Conservation (phyloP, 2,797 vertebrate species). For the Coregonus ussuriensis region DNA sequence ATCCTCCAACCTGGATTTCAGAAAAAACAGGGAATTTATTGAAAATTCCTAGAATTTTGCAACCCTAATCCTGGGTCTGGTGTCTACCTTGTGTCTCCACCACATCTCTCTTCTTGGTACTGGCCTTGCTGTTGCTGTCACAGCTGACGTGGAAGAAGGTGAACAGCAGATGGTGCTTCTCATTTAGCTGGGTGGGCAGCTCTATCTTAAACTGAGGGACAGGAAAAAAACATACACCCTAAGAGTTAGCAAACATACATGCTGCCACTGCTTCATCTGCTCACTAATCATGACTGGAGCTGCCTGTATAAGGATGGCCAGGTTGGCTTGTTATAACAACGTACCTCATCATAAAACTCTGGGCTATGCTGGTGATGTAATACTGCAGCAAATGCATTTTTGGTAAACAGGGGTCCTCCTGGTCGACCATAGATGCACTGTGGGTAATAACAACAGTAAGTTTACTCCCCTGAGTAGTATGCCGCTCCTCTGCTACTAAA, state of each 20-base stretch:
- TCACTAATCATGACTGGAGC: not conserved
- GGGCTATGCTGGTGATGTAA: constrained; percentile 98
- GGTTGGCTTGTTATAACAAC: not conserved
- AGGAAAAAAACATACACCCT: constrained; percentile 11
- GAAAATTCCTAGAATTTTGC: too few relatives aligned
- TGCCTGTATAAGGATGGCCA: not conserved
- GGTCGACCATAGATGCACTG: constrained; percentile 95
- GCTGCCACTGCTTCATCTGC: not conserved
- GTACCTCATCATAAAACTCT: constrained; percentile 96
- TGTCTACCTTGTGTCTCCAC: constrained; percentile 85
- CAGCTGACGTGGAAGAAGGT: constrained; percentile 96
- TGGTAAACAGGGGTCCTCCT: constrained; percentile 87
- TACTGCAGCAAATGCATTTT: constrained; percentile 86
- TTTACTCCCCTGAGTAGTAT: not conserved
- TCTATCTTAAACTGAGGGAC: constrained; percentile 91
- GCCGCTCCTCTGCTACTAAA: not conserved
- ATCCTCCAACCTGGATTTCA: too few relatives aligned
- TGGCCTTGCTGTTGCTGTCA: constrained; percentile 88
- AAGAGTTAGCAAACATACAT: not conserved
- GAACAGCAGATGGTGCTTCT: constrained; percentile 95
- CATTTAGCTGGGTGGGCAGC: constrained; percentile 92
- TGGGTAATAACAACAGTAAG: not conserved
- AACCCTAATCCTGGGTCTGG: too few relatives aligned
- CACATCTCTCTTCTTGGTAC: constrained; percentile 88
- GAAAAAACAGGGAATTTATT: too few relatives aligned